Conservation (phyloP, 30 jellyfish, hydroid and myxozoan genomes). For the Hydractinia symbiolongicarpus region DNA sequence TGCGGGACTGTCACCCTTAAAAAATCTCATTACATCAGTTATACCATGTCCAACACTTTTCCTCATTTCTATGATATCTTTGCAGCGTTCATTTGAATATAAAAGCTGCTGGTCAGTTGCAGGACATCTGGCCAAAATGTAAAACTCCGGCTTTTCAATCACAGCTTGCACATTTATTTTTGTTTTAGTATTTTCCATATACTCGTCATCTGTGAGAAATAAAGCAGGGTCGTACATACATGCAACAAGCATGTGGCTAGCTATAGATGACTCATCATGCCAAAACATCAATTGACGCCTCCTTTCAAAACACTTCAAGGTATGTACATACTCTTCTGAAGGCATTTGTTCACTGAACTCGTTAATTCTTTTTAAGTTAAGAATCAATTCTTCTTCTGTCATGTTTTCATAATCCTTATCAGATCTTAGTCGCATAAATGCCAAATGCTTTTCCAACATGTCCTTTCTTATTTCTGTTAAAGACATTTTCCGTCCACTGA, state of each 20-base stretch:
- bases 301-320: slow-evolving; percentile 2
- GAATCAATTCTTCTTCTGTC: slow-evolving; percentile 5
- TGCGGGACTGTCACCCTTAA: no score
- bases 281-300: slow-evolving; percentile 11
- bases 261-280: background rate
- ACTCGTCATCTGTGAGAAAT: slow-evolving; percentile 19
- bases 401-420: background rate
- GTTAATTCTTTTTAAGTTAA: slow-evolving; percentile 4
- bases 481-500: slow-evolving; percentile 7
- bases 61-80: no score
- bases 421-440: background rate
- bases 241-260: slow-evolving; percentile 8
- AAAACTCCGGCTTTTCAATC: slow-evolving; percentile 21
- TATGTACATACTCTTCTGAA: background rate
- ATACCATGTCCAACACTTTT: no score
- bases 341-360: background rate
- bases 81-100: background rate
- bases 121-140: slow-evolving; percentile 20
- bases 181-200: slow-evolving; percentile 3
- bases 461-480: slow-evolving; percentile 8
- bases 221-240: slow-evolving; percentile 21
- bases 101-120: slow-evolving; percentile 17
- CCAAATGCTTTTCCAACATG: background rate
- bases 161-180: slow-evolving; percentile 13
- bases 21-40: no score